A percentile compares a stretch with the other conserved stretches of the same genome.
These are phyloP conservation scores for Brachionus plicatilis DNA, from an alignment of 1,140 invertebrate species.

Conservation along the genomic window DNA sequence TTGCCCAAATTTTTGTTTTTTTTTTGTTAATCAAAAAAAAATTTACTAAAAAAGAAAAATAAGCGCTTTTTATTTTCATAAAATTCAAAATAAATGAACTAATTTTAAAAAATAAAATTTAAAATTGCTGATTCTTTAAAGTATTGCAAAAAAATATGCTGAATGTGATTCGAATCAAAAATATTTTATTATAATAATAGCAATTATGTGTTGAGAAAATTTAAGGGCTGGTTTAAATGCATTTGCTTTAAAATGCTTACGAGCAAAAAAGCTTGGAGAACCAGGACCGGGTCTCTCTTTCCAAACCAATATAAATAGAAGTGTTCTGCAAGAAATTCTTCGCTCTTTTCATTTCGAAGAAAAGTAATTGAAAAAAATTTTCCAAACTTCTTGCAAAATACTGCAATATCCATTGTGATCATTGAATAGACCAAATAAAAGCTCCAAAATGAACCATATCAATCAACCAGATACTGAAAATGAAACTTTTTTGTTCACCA, in stretches of 20 bases:
- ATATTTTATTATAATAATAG: conserved; percentile 9
- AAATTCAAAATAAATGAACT: not conserved
- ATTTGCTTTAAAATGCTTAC: not conserved
- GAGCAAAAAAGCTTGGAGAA: not conserved
- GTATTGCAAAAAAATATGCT: not conserved
- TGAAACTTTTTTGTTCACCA: conserved; percentile 81
- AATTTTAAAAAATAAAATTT: not conserved
- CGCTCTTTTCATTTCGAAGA: conserved; percentile 33
- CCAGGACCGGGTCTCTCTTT: not conserved
- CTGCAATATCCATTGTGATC: conserved; percentile 2
- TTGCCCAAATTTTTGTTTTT: too few species aligned
- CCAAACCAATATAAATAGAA: not conserved
- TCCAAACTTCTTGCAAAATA: not conserved
- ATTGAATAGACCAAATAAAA: not conserved
- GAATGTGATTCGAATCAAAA: not conserved
- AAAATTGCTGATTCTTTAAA: not conserved
- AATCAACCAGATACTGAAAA: conserved; percentile 23
- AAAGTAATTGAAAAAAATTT: conserved; percentile 26
- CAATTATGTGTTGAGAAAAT: conserved; percentile 7
- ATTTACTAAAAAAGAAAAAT: not conserved
- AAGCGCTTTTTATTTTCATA: not conserved
- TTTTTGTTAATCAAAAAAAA: not conserved
- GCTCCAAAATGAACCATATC: conserved; percentile 15
- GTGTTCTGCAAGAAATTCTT: conserved; percentile 16
- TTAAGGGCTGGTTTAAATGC: not conserved